Conservation (phyloP, 1,140 invertebrate species). For the Nasonia longicornis region DNA sequence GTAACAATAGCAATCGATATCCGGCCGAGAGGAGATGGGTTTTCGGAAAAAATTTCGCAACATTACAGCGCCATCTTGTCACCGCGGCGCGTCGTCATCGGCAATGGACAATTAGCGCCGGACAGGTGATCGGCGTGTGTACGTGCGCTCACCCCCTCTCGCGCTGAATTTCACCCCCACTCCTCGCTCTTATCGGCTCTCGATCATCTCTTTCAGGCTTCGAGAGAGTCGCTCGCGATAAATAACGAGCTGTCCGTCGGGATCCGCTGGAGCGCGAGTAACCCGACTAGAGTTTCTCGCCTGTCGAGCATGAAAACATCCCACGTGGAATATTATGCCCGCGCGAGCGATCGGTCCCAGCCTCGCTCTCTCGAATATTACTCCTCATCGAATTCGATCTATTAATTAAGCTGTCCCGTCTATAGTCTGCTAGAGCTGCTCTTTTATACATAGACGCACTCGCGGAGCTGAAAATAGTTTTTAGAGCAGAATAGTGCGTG, state of each 20-base stretch:
- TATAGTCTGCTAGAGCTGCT: too few relatives aligned
- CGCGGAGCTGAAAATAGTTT: background rate
- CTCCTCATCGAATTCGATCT: background rate
- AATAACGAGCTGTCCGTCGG: slow-evolving; percentile 28
- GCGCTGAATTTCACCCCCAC: slow-evolving; percentile 33
- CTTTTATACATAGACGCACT: too few relatives aligned
- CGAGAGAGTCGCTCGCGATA: slow-evolving; percentile 4
- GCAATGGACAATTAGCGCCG: background rate
- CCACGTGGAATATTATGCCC: slow-evolving; percentile 17
- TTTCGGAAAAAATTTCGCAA: too few relatives aligned
- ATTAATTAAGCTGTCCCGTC: background rate
- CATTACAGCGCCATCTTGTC: too few relatives aligned
- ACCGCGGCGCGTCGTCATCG: too few relatives aligned
- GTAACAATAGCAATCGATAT: background rate
- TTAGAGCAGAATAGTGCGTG: background rate
- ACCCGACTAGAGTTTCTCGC: slow-evolving; percentile 27
- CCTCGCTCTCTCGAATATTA: background rate
- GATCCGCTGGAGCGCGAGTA: slow-evolving; percentile 20
- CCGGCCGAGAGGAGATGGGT: background rate
- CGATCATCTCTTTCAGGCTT: background rate
- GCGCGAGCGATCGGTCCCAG: too few relatives aligned
- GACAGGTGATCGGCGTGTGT: slow-evolving; percentile 52
- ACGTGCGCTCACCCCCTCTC: background rate
- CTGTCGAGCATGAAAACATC: slow-evolving; percentile 24
- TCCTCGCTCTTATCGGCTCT: background rate